phyloP scores from a whole-genome alignment of 2,797 vertebrate genomes.

The Notolabrus celidotus region DNA sequence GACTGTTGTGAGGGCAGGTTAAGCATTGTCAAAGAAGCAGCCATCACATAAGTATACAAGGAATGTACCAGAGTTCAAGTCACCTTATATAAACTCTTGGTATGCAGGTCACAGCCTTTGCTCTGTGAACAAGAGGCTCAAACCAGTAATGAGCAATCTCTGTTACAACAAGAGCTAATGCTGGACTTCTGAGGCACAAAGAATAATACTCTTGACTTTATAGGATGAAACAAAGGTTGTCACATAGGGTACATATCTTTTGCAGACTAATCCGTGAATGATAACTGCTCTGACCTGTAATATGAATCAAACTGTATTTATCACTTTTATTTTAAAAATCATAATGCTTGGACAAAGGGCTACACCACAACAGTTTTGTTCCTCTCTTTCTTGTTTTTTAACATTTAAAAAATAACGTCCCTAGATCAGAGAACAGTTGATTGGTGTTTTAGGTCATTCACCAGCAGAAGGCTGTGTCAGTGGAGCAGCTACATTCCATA shows the following conservation, averaged over 20 bases:
- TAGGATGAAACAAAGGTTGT: background rate
- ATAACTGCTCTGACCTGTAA: background rate
- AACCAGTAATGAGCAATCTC: conserved; percentile 6
- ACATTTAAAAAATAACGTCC: too few relatives aligned
- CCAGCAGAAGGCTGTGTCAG: too few relatives aligned
- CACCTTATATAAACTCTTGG: conserved; percentile 5
- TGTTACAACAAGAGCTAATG: background rate
- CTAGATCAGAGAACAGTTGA: too few relatives aligned
- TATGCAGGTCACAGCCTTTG: background rate
- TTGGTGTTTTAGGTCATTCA: too few relatives aligned
- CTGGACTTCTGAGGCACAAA: background rate
- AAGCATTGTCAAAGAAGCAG: background rate
- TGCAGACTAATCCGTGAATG: background rate
- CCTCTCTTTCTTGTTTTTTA: too few relatives aligned
- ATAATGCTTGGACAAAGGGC: too few relatives aligned
- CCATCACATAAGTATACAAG: background rate
- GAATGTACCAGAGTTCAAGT: conserved; percentile 3
- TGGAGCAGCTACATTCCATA: too few relatives aligned
- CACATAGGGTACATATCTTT: too few relatives aligned
- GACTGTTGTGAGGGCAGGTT: background rate
- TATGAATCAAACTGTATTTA: background rate
- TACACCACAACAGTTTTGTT: background rate
- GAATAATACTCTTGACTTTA: background rate
- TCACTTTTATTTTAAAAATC: background rate
- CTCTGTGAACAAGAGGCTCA: background rate